A percentile compares a stretch with the other conserved stretches of the same genome.
Evolutionary conservation across 2,113 vertebrate genomes (phyloP).

Genomic region (Sinocyclocheilus anophthalmus): DNA sequence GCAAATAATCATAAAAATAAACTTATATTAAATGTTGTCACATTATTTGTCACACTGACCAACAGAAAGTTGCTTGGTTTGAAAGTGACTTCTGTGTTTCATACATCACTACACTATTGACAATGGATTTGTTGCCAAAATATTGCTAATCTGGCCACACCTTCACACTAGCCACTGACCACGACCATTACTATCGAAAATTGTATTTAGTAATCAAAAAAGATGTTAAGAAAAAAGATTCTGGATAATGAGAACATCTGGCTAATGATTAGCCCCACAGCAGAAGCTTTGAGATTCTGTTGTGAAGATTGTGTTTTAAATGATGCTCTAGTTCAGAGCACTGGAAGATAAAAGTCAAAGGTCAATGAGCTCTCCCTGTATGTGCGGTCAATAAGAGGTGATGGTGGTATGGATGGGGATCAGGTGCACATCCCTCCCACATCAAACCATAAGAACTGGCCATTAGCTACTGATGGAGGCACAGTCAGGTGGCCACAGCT

Average conservation of each 20-base stretch:
- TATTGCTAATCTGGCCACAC: background rate
- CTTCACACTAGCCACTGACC: background rate
- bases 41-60: background rate
- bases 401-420: background rate
- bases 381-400: background rate
- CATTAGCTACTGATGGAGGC: conserved; percentile 1
- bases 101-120: background rate
- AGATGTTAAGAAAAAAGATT: background rate
- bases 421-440: background rate
- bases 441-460: background rate
- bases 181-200: background rate
- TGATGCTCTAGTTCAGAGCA: background rate
- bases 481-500: background rate
- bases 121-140: background rate
- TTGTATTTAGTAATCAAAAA: background rate
- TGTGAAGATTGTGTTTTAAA: background rate
- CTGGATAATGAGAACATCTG: background rate
- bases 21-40: background rate
- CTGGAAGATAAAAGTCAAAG: conserved; percentile 3
- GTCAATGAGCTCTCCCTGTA: background rate
- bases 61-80: background rate
- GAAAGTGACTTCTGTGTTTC: background rate
- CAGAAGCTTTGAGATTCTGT: background rate
- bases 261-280: background rate
- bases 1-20: too few relatives aligned